Percentiles rank a stretch among this genome's conserved stretches.
phyloP scores from a whole-genome alignment of 2,113 vertebrate species.

The Pionites leucogaster region DNA sequence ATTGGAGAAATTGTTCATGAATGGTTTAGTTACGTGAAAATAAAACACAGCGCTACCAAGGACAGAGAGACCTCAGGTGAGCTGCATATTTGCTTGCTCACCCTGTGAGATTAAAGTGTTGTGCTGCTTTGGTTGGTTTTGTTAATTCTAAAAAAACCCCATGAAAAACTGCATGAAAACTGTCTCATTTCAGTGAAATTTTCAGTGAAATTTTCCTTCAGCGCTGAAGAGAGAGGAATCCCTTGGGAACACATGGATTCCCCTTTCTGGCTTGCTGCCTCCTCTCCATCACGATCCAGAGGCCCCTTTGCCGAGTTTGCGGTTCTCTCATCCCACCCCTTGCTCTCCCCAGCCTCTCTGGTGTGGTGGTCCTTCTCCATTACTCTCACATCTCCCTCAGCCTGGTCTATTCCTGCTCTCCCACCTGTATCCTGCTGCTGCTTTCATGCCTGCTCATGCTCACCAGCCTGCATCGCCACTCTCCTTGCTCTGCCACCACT shows the following conservation, averaged over 20 bases:
- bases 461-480: neutral
- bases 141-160: neutral
- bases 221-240: neutral
- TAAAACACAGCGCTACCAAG: neutral
- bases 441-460: rapidly evolving
- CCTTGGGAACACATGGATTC: neutral
- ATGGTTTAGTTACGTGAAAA: constrained; percentile 2
- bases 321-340: neutral
- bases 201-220: neutral
- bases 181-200: neutral
- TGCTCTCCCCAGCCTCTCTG: neutral
- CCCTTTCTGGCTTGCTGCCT: neutral
- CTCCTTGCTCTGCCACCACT: neutral
- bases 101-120: neutral
- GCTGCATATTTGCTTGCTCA: neutral
- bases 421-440: neutral
- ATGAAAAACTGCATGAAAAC: neutral
- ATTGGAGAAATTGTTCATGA: neutral
- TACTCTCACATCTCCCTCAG: neutral
- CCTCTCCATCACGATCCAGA: neutral
- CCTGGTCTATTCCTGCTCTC: neutral
- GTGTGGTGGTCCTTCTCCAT: neutral
- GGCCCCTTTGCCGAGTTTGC: neutral
- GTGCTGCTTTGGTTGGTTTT: neutral
- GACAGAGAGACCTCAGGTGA: neutral